A percentile compares a stretch with the other conserved stretches of the same genome.
Evolutionary conservation across 1,140 invertebrate genomes (phyloP).

Genomic region (Cherax quadricarinatus): DNA sequence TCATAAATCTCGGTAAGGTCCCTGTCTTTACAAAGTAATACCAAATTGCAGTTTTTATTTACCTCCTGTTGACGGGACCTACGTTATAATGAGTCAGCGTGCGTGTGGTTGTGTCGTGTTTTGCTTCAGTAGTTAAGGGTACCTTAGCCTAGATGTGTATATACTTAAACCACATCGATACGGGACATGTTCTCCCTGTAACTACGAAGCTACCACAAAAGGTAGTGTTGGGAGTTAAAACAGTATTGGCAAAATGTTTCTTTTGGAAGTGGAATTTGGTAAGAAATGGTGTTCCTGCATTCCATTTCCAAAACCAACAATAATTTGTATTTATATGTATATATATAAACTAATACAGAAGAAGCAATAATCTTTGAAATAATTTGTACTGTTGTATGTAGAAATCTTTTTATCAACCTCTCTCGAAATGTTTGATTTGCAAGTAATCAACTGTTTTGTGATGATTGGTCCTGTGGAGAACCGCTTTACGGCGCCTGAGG

Average conservation of each 20-base stretch:
- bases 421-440: too few relatives aligned
- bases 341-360: background rate
- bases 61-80: background rate
- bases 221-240: background rate
- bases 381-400: too few relatives aligned
- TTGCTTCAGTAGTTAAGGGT: slow-evolving; percentile 24
- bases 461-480: too few relatives aligned
- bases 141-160: background rate
- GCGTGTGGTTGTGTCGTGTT: slow-evolving; percentile 13
- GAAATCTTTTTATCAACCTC: too few relatives aligned
- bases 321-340: background rate
- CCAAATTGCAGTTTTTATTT: background rate
- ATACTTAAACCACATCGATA: background rate
- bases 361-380: background rate
- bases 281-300: background rate
- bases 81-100: background rate
- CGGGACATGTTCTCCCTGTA: background rate
- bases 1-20: slow-evolving; percentile 42
- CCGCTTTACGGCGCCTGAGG: too few relatives aligned
- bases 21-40: background rate
- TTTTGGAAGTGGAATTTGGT: background rate
- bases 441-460: too few relatives aligned
- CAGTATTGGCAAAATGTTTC: background rate
- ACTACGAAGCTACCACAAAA: slow-evolving; percentile 2
- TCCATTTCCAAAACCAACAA: background rate